Conservation (phyloP, 2,113 vertebrate species). For the Nothobranchius kuhntae region DNA sequence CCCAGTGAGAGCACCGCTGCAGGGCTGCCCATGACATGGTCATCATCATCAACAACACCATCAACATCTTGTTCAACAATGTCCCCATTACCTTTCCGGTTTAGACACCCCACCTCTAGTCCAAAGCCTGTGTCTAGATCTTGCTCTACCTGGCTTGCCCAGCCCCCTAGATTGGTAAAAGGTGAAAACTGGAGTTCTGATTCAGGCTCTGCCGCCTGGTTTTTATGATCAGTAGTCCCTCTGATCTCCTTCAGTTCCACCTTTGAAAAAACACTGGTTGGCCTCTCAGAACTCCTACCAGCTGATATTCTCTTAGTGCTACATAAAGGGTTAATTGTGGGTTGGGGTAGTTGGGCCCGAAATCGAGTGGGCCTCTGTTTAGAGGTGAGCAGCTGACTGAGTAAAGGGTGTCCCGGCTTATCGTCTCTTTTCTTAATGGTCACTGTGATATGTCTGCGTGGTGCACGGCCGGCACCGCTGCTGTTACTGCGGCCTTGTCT, state of each 20-base stretch:
- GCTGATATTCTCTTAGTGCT: conserved; percentile 44
- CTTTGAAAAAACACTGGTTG: conserved; percentile 33
- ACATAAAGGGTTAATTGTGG: conserved; percentile 43
- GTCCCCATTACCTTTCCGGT: conserved; percentile 59
- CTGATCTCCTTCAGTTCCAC: conserved; percentile 44
- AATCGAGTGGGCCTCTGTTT: conserved; percentile 69
- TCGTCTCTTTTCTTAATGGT: conserved; percentile 75
- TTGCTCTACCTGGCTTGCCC: conserved; percentile 59
- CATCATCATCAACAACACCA: conserved; percentile 63
- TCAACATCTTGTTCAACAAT: conserved; percentile 69
- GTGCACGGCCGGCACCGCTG: conserved; percentile 36
- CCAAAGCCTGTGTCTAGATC: conserved; percentile 62
- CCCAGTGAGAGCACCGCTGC: conserved; percentile 69
- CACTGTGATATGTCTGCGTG: conserved; percentile 69
- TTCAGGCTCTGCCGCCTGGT: conserved; percentile 43
- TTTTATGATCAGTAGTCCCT: conserved; percentile 27
- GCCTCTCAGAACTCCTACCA: conserved; percentile 41
- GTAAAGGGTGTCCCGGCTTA: conserved; percentile 77
- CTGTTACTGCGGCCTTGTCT: conserved; percentile 62
- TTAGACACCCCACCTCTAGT: conserved; percentile 62
- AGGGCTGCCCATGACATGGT: conserved; percentile 74
- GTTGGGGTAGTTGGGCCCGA: conserved; percentile 48
- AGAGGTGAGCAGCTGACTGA: conserved; percentile 80
- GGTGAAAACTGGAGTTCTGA: conserved; percentile 51
- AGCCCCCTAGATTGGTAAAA: conserved; percentile 55